Conservation (phyloP, 2,797 vertebrate genomes). For the Micrastur ruficollis region DNA sequence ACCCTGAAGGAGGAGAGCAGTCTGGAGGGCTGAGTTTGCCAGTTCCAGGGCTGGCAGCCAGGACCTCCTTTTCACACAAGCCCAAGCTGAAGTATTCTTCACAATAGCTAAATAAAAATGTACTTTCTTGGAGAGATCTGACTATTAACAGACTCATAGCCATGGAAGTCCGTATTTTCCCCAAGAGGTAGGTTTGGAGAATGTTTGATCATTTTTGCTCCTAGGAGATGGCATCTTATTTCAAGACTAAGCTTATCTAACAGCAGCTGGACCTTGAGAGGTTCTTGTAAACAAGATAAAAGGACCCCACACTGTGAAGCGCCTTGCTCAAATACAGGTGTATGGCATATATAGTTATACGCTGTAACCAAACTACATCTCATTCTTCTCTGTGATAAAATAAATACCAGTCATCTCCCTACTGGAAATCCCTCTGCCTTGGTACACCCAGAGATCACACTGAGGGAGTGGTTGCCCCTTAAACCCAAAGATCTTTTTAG, state of each 20-base stretch:
- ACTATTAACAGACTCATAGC: background rate
- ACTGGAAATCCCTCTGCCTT: background rate
- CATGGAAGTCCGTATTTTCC: background rate
- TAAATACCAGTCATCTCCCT: background rate
- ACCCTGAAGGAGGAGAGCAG: background rate
- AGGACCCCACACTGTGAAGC: background rate
- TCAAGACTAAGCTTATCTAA: background rate
- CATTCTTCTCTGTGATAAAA: background rate
- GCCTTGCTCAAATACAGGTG: background rate
- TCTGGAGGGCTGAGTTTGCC: background rate
- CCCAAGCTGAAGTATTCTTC: background rate
- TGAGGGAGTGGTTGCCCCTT: background rate
- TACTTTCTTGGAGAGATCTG: background rate
- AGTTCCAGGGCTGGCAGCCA: background rate
- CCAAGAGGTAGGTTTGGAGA: background rate
- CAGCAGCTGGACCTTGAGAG: background rate
- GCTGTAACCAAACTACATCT: background rate
- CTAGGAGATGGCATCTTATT: background rate
- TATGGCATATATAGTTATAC: background rate
- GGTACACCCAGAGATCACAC: background rate
- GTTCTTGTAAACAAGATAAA: background rate
- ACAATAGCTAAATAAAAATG: background rate
- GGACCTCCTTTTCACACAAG: background rate
- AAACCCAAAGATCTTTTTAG: background rate
- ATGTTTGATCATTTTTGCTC: background rate